Conservation (phyloP, 2,888 invertebrate genomes). For the Dilophus febrilis region DNA sequence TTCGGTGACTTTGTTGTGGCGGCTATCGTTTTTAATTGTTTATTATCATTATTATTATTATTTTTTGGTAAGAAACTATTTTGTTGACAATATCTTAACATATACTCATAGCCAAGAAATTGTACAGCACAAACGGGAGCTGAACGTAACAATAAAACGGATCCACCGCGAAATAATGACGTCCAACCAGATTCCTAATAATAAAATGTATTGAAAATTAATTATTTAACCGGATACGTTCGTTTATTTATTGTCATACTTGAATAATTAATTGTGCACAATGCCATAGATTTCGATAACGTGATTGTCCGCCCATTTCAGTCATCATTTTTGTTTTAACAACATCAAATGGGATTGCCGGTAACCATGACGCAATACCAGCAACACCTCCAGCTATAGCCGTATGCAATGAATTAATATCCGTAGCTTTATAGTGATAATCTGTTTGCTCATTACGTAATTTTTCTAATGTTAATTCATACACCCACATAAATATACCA, state of each 20-base stretch:
- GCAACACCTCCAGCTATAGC: conserved; percentile 2
- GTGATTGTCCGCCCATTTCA: background rate
- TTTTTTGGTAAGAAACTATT: no score
- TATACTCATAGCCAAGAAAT: conserved; percentile 3
- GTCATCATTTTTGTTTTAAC: conserved; percentile 5
- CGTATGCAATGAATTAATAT: background rate
- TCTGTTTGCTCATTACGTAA: background rate
- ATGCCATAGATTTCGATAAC: conserved; percentile 1
- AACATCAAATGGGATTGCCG: conserved; percentile 4
- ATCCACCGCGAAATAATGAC: conserved; percentile 4
- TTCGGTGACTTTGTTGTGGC: no score
- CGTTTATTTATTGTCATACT: background rate
- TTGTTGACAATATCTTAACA: conserved; percentile 2
- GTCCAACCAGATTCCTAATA: conserved; percentile 2
- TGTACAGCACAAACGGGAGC: conserved; percentile 3
- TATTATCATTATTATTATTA: no score
- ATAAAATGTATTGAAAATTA: background rate
- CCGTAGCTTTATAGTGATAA: background rate
- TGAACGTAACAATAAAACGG: conserved; percentile 3
- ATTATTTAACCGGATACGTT: background rate
- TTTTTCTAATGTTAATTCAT: conserved; percentile 1
- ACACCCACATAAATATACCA: conserved; percentile 4
- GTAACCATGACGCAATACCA: conserved; percentile 4
- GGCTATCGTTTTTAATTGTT: no score
- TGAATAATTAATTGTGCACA: background rate